A percentile compares a stretch with the other conserved stretches of the same genome.
Conservation (phyloP, 1,140 invertebrate genomes). For the Nylanderia fulva region DNA sequence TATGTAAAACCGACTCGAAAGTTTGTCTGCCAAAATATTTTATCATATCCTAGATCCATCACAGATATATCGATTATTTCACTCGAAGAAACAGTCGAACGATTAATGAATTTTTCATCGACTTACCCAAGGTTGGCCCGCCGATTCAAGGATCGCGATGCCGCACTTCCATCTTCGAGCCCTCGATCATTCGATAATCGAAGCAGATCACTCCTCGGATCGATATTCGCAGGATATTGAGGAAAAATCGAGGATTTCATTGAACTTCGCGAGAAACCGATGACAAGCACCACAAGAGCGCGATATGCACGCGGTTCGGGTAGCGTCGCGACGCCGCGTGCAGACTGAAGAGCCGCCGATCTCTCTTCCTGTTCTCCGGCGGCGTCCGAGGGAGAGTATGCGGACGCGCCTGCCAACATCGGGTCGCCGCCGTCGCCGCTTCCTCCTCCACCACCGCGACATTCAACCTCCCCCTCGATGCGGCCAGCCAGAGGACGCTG, state of each 20-base stretch:
- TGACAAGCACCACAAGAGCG: background rate
- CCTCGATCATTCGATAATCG: background rate
- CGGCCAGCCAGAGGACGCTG: conserved; percentile 34
- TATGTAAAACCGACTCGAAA: background rate
- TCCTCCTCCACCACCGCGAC: background rate
- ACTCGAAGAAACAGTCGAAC: background rate
- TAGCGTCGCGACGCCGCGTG: conserved; percentile 80
- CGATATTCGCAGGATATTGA: background rate
- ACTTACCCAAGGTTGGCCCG: conserved; percentile 19
- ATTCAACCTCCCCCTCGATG: background rate
- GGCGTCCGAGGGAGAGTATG: conserved; percentile 59
- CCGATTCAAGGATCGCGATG: background rate
- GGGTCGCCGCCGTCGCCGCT: background rate
- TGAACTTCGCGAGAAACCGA: background rate
- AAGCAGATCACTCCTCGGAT: background rate
- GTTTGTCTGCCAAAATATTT: background rate
- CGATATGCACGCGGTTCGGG: conserved; percentile 31
- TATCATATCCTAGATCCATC: background rate
- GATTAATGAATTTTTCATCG: background rate
- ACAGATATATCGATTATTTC: background rate
- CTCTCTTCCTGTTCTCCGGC: conserved; percentile 28
- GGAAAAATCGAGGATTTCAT: conserved; percentile 7
- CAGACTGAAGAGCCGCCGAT: conserved; percentile 74
- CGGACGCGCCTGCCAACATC: conserved; percentile 63
- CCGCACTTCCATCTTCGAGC: background rate